Evolutionary conservation across 2,888 invertebrate species (phyloP).

Genomic region (Luperina nickerlii): DNA sequence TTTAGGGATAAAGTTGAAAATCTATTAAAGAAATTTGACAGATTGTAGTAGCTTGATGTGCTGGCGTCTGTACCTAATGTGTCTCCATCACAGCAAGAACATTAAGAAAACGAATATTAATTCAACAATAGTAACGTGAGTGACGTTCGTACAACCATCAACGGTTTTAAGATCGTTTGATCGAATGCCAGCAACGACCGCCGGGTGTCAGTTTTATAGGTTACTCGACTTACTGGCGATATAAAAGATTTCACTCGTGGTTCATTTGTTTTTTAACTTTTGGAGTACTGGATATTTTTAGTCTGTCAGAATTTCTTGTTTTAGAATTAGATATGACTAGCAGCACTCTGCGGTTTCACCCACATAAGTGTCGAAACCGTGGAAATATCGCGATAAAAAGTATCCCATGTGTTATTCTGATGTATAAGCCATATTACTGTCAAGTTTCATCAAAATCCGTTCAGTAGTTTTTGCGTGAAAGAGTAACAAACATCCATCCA

Average conservation of each 20-base stretch:
- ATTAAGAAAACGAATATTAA: slow-evolving; percentile 63
- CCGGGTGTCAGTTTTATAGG: slow-evolving; percentile 74
- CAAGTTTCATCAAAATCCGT: neutral
- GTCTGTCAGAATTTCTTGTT: neutral
- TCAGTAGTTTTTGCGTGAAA: neutral
- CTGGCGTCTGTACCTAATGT: slow-evolving; percentile 24
- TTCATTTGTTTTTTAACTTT: slow-evolving; percentile 41
- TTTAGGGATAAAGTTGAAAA: too few species aligned
- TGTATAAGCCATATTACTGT: neutral
- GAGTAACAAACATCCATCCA: neutral
- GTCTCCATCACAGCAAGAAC: slow-evolving; percentile 44
- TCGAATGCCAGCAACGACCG: slow-evolving; percentile 78
- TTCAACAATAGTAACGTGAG: slow-evolving; percentile 70
- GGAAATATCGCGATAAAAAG: neutral
- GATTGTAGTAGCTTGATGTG: too few species aligned
- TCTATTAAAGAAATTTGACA: too few species aligned
- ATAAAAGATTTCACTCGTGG: slow-evolving; percentile 53
- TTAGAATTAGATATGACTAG: neutral
- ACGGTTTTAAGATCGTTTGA: slow-evolving; percentile 79
- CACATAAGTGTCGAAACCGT: neutral
- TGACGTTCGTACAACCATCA: slow-evolving; percentile 77
- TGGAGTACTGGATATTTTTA: slow-evolving; percentile 23
- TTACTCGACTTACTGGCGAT: slow-evolving; percentile 64
- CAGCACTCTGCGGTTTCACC: neutral
- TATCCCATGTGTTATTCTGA: neutral